Evolutionary conservation across 2,113 vertebrate species (phyloP).

Genomic region (Etheostoma spectabile): DNA sequence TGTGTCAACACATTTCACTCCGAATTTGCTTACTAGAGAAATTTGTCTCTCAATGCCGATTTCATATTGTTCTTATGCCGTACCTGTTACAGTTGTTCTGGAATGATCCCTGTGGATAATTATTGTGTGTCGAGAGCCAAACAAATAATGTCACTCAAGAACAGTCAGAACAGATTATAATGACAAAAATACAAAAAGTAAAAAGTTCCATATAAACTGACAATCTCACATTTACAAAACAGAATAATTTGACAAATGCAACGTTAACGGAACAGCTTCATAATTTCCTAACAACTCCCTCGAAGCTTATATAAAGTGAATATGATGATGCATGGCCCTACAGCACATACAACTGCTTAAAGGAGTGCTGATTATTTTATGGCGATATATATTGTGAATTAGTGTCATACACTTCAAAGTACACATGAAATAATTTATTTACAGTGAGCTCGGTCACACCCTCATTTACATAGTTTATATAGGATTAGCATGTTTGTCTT

Average conservation of each 20-base stretch:
- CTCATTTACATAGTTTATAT: constrained; percentile 65
- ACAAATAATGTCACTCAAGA: constrained; percentile 39
- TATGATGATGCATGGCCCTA: constrained; percentile 9
- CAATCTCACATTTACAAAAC: constrained; percentile 12
- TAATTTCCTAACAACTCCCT: background rate
- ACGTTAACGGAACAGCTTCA: background rate
- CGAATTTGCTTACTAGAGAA: constrained; percentile 97
- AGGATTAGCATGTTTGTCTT: constrained; percentile 33
- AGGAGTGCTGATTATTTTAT: constrained; percentile 23
- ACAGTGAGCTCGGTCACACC: constrained; percentile 68
- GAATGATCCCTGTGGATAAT: constrained; percentile 73
- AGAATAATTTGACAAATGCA: background rate
- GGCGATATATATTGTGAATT: constrained; percentile 47
- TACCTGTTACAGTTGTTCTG: constrained; percentile 89
- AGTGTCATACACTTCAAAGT: constrained; percentile 55
- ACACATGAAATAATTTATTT: constrained; percentile 75
- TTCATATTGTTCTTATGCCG: constrained; percentile 87
- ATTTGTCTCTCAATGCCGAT: constrained; percentile 98
- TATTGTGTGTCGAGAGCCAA: constrained; percentile 28
- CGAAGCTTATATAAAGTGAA: background rate
- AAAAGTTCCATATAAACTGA: background rate
- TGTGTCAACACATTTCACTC: constrained; percentile 99
- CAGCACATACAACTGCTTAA: constrained; percentile 11
- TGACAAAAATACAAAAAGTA: constrained; percentile 7
- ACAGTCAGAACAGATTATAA: constrained; percentile 18